Conservation (phyloP, 2,113 vertebrate species). For the Halcyon malimbica region DNA sequence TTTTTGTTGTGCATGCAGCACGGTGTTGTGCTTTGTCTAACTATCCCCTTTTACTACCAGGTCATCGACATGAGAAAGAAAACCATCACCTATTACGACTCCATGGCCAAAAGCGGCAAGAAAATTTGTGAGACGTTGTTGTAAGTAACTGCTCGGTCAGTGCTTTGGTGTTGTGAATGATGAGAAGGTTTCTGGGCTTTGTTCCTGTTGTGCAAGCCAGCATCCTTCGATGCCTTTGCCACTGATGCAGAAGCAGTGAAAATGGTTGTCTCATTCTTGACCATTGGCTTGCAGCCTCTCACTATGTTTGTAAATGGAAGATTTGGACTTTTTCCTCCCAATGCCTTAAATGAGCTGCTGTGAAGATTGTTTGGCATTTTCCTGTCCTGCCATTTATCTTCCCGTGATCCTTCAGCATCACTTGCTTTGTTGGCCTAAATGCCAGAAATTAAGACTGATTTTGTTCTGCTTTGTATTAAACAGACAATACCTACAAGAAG, state of each 20-base stretch:
- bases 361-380: background rate
- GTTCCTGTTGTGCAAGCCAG: too few species aligned
- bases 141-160: conserved; percentile 78
- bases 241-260: too few species aligned
- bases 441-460: background rate
- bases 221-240: too few species aligned
- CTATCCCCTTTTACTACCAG: conserved; percentile 67
- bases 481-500: background rate
- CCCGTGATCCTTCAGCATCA: background rate
- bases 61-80: conserved; percentile 84
- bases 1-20: background rate
- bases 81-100: conserved; percentile 82
- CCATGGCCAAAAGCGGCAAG: conserved; percentile 73
- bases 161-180: background rate
- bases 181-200: background rate
- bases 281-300: too few species aligned
- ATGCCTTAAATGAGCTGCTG: too few species aligned
- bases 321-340: too few species aligned
- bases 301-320: too few species aligned
- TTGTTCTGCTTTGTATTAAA: background rate
- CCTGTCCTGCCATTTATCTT: background rate
- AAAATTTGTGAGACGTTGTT: conserved; percentile 78
- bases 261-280: too few species aligned
- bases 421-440: background rate
- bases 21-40: background rate